These are phyloP conservation scores for Pao palembangensis DNA, from an alignment of 2,113 vertebrate species.

Conservation along the genomic window DNA sequence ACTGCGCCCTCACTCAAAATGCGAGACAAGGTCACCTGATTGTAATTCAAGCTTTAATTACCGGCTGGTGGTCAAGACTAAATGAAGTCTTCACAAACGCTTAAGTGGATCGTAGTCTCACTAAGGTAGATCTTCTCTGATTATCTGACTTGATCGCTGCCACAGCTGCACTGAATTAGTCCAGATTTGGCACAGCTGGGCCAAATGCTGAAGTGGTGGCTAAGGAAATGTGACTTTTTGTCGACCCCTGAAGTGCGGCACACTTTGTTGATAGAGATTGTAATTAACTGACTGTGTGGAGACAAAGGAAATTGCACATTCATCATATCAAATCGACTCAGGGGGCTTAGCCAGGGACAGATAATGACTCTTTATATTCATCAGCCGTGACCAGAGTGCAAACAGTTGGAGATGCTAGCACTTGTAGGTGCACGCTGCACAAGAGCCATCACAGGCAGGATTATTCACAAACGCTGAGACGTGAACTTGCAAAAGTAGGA, in stretches of 20 bases:
- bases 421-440: conserved; percentile 22
- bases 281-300: conserved; percentile 67
- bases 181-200: conserved; percentile 28
- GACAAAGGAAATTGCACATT: conserved; percentile 76
- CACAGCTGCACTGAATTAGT: conserved; percentile 39
- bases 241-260: conserved; percentile 49
- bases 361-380: conserved; percentile 59
- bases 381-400: conserved; percentile 55
- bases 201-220: conserved; percentile 37
- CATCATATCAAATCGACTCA: conserved; percentile 69
- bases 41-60: conserved; percentile 55
- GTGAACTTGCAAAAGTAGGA: background rate
- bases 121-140: conserved; percentile 38
- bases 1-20: conserved; percentile 32
- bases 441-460: conserved; percentile 3
- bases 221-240: conserved; percentile 52
- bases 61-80: conserved; percentile 43
- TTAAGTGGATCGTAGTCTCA: conserved; percentile 45
- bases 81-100: conserved; percentile 53
- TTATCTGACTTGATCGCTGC: conserved; percentile 42
- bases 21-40: conserved; percentile 33
- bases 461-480: too few species aligned
- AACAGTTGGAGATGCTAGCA: conserved; percentile 31
- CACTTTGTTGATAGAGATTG: conserved; percentile 67
- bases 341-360: conserved; percentile 48